Evolutionary conservation across 2,113 vertebrate species (phyloP).

Genomic region (Oncorhynchus masou): DNA sequence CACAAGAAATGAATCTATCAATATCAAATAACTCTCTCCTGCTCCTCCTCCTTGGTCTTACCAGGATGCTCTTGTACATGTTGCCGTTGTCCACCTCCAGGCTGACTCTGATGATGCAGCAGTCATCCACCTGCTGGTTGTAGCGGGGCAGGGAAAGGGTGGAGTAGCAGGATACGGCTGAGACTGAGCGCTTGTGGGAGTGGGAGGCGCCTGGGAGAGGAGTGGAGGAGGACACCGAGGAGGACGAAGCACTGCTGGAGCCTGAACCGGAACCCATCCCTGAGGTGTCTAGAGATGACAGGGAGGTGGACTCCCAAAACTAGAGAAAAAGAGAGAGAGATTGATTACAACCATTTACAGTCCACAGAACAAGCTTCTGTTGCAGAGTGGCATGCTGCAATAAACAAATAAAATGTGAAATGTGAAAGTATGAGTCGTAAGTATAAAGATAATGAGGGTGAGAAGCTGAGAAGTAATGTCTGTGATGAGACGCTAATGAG

Average conservation of each 20-base stretch:
- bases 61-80: conserved; percentile 98
- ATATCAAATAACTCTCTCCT: background rate
- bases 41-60: conserved; percentile 52
- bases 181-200: conserved; percentile 94
- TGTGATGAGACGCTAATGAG: too few species aligned
- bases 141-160: conserved; percentile 93
- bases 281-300: conserved; percentile 92
- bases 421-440: background rate
- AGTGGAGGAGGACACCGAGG: conserved; percentile 90
- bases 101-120: conserved; percentile 96
- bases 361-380: background rate
- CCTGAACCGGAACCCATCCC: conserved; percentile 82
- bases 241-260: conserved; percentile 92
- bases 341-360: background rate
- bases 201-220: conserved; percentile 81
- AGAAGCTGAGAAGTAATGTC: too few species aligned
- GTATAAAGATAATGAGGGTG: too few species aligned
- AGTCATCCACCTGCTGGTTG: conserved; percentile 98
- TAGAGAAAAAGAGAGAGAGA: conserved; percentile 47
- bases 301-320: conserved; percentile 97
- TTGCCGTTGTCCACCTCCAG: conserved; percentile 95
- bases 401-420: background rate
- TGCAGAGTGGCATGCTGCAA: background rate
- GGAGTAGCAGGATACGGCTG: conserved; percentile 87
- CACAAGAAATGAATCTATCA: too few species aligned